phyloP scores from a whole-genome alignment of 37 sponge, comb jelly and placozoan species.

The Aphrocallistes beatrix region DNA sequence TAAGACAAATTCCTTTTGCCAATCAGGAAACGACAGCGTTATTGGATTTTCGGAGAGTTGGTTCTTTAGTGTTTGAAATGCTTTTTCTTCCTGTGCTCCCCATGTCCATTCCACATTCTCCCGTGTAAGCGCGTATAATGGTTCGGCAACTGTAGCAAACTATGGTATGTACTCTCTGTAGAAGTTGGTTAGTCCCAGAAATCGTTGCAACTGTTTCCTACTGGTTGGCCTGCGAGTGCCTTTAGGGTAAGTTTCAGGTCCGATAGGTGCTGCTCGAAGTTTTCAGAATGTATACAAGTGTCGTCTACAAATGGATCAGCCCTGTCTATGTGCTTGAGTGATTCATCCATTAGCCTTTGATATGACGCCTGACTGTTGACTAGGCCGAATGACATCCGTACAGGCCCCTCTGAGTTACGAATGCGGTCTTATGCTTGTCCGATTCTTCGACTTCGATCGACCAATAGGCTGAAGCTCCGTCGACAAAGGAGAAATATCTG shows the following conservation, averaged over 20 bases:
- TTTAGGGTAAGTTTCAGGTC: too few species aligned
- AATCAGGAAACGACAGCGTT: neutral
- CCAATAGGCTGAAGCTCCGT: too few species aligned
- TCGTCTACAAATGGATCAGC: too few species aligned
- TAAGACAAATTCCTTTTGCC: neutral
- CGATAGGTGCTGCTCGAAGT: too few species aligned
- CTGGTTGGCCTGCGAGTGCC: neutral
- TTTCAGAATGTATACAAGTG: too few species aligned
- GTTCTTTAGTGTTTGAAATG: neutral
- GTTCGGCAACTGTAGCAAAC: neutral
- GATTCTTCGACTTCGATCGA: neutral
- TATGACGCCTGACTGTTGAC: too few species aligned
- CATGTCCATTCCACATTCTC: neutral
- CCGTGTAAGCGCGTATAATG: neutral
- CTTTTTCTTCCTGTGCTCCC: neutral
- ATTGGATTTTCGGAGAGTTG: neutral
- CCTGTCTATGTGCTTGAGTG: too few species aligned
- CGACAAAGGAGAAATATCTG: neutral
- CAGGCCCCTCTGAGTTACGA: neutral
- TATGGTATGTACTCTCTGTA: neutral
- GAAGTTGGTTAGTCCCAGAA: neutral
- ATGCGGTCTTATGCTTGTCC: neutral
- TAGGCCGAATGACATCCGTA: too few species aligned
- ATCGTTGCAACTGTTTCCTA: neutral
- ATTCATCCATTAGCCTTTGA: too few species aligned